These are phyloP conservation scores for Struthidea cinerea DNA, from an alignment of 2,113 vertebrate species.

Conservation along the genomic window DNA sequence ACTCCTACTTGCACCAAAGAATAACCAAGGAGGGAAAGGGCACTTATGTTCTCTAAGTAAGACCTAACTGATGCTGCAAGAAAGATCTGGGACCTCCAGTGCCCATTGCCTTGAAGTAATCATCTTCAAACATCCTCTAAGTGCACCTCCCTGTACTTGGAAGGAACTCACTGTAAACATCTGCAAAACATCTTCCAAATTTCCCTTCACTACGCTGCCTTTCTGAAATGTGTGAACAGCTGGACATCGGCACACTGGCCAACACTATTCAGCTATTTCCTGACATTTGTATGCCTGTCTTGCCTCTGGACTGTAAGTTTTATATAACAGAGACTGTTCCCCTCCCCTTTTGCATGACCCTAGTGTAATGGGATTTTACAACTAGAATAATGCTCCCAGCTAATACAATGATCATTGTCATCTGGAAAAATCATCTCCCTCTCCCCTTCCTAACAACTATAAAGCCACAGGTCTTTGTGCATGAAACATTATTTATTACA, in stretches of 20 bases:
- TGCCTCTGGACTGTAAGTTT: conserved; percentile 1
- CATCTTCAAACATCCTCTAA: neutral
- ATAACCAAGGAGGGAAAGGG: neutral
- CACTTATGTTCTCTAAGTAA: neutral
- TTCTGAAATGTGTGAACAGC: neutral
- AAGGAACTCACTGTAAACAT: neutral
- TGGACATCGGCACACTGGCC: neutral
- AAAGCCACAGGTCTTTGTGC: neutral
- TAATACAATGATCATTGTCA: neutral
- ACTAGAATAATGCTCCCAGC: neutral
- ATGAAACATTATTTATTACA: neutral
- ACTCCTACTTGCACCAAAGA: neutral
- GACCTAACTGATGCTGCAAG: neutral
- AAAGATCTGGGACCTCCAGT: neutral
- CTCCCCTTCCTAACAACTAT: neutral
- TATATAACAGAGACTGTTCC: neutral
- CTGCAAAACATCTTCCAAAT: conserved; percentile 6
- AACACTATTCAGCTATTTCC: conserved; percentile 14
- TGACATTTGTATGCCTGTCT: neutral
- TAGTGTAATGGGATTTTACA: neutral
- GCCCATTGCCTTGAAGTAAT: neutral
- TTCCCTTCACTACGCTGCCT: neutral
- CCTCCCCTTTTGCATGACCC: neutral
- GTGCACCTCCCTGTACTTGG: neutral
- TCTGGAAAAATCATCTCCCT: conserved; percentile 25